These are phyloP conservation scores for Antheraea assamensis DNA, from an alignment of 2,888 invertebrate genomes.

Conservation along the genomic window DNA sequence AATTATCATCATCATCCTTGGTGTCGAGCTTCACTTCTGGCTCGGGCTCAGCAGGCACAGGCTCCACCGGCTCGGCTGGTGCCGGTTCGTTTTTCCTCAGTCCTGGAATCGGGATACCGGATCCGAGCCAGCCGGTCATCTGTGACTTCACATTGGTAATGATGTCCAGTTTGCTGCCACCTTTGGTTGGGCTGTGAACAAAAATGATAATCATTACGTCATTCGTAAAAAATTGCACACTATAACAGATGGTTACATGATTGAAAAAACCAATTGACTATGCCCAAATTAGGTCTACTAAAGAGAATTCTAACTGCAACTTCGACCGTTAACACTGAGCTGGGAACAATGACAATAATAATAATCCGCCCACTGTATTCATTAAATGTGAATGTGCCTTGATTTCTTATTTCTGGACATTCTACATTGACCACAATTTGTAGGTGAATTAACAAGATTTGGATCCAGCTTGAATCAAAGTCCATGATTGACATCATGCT, in stretches of 20 bases:
- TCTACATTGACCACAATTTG: too few species aligned
- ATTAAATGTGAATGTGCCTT: too few species aligned
- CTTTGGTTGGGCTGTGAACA: conserved; percentile 86
- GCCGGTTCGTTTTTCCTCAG: conserved; percentile 86
- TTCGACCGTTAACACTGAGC: too few species aligned
- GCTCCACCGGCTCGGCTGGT: conserved; percentile 69
- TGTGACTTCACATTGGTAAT: conserved; percentile 93
- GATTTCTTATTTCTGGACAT: too few species aligned
- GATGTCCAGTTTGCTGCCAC: conserved; percentile 89
- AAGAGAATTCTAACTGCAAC: too few species aligned
- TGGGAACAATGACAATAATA: too few species aligned
- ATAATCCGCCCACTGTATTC: too few species aligned
- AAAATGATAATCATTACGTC: conserved; percentile 23
- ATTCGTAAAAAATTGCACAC: not conserved
- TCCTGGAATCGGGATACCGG: conserved; percentile 89
- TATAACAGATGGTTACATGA: not conserved
- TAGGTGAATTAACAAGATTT: too few species aligned
- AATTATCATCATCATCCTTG: conserved; percentile 93
- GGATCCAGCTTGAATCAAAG: too few species aligned
- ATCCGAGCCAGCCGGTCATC: conserved; percentile 92
- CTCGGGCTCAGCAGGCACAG: conserved; percentile 70
- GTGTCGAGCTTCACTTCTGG: conserved; percentile 65
- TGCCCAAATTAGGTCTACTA: not conserved
- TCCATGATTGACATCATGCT: too few species aligned
- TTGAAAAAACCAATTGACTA: not conserved